These are phyloP conservation scores for Hemibagrus wyckioides DNA, from an alignment of 2,113 vertebrate species.

Conservation along the genomic window DNA sequence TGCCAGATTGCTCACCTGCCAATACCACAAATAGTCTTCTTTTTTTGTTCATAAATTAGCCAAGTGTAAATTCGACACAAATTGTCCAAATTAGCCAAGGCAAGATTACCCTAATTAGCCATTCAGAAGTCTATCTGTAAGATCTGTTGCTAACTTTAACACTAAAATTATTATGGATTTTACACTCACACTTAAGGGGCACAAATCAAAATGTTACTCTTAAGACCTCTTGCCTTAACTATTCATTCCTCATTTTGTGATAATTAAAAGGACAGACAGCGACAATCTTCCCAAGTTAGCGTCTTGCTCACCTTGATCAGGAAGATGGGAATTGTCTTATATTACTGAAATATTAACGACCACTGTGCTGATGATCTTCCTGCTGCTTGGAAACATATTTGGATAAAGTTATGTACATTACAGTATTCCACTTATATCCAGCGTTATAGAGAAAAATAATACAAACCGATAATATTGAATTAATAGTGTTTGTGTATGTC, in stretches of 20 bases:
- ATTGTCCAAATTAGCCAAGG: background rate
- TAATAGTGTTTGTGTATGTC: background rate
- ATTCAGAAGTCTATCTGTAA: constrained; percentile 3
- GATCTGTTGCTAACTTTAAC: background rate
- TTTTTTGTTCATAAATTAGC: background rate
- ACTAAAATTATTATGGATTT: background rate
- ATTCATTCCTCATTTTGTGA: background rate
- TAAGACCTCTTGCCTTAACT: background rate
- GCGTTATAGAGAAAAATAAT: background rate
- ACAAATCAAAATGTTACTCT: background rate
- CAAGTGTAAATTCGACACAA: constrained; percentile 1
- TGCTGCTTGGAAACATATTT: too few relatives aligned
- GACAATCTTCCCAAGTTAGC: background rate
- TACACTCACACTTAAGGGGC: too few relatives aligned
- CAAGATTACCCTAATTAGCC: background rate
- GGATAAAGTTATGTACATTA: background rate
- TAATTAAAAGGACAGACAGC: background rate
- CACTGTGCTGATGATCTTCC: too few relatives aligned
- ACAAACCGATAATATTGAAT: background rate
- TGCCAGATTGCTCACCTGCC: constrained; percentile 6
- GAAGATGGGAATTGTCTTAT: background rate
- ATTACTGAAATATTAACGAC: too few relatives aligned
- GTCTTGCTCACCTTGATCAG: background rate
- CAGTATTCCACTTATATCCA: background rate
- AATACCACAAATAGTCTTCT: background rate